Conservation (phyloP, 2,113 vertebrate genomes). For the Paradoxurus hermaphroditus region DNA sequence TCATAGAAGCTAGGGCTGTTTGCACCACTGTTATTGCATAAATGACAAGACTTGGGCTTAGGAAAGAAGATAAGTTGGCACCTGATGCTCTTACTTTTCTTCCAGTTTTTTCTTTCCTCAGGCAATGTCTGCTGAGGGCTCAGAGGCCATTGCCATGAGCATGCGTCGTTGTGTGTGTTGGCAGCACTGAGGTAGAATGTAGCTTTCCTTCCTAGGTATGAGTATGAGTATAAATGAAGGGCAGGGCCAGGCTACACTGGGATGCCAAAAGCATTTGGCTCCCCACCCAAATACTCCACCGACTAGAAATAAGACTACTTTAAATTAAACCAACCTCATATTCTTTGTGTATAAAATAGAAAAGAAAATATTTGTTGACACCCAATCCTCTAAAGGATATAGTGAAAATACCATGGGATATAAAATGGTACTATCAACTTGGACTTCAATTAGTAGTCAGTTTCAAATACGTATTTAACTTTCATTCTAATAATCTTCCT, state of each 20-base stretch:
- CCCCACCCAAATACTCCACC: background rate
- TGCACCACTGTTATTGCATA: background rate
- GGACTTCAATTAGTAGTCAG: background rate
- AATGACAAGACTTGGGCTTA: background rate
- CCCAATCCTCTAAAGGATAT: background rate
- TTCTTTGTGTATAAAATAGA: background rate
- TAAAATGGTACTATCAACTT: background rate
- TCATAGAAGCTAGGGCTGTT: background rate
- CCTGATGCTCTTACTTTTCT: background rate
- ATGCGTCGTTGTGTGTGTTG: background rate
- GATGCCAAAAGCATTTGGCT: background rate
- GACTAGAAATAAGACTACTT: background rate
- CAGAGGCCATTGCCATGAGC: background rate
- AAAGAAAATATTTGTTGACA: background rate
- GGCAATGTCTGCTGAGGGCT: background rate
- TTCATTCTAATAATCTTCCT: background rate
- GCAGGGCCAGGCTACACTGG: fast-evolving
- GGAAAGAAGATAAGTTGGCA: background rate
- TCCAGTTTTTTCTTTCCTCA: background rate
- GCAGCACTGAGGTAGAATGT: background rate
- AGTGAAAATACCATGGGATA: background rate
- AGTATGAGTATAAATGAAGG: background rate
- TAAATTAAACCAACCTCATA: background rate
- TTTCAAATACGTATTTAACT: background rate
- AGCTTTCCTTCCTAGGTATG: background rate